A percentile compares a stretch with the other conserved stretches of the same genome.
Evolutionary conservation across 2,888 invertebrate genomes (phyloP).

Genomic region (Archaeoteleia sp.): DNA sequence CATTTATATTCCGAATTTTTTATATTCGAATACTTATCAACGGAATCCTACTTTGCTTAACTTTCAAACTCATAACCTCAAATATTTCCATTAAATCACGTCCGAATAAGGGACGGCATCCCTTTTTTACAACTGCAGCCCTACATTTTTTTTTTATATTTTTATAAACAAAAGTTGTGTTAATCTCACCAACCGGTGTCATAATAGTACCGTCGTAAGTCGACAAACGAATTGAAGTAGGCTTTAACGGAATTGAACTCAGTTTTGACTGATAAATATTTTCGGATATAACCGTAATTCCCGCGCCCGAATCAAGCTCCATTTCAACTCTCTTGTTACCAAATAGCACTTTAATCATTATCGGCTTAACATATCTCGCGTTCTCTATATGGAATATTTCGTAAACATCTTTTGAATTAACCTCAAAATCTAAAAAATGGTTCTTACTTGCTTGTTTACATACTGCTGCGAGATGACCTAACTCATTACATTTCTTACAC

Average conservation of each 20-base stretch:
- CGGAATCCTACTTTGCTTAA: not conserved
- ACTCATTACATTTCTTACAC: conserved; percentile 9
- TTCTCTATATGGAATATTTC: not conserved
- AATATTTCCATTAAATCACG: conserved; percentile 37
- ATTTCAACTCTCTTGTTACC: conserved; percentile 54
- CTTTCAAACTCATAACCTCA: conserved; percentile 4
- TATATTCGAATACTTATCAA: conserved; percentile 1
- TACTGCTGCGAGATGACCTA: conserved; percentile 13
- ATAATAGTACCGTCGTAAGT: conserved; percentile 32
- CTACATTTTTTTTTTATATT: not conserved
- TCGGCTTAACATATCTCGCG: conserved; percentile 1
- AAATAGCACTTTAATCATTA: conserved; percentile 38
- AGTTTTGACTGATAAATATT: conserved; percentile 9
- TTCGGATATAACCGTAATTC: conserved; percentile 38
- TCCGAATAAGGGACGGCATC: conserved; percentile 29
- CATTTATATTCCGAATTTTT: not conserved
- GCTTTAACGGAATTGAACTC: not conserved
- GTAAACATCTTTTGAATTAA: not conserved
- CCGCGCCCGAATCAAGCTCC: conserved; percentile 58
- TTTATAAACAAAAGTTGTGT: not conserved
- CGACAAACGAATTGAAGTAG: conserved; percentile 12
- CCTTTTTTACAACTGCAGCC: not conserved
- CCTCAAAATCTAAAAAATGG: conserved; percentile 2
- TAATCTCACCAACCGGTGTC: conserved; percentile 31
- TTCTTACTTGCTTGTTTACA: conserved; percentile 5